Base-by-base conservation (phyloP, 2,888 invertebrate genomes). In the Melinaea marsaeus region DNA sequence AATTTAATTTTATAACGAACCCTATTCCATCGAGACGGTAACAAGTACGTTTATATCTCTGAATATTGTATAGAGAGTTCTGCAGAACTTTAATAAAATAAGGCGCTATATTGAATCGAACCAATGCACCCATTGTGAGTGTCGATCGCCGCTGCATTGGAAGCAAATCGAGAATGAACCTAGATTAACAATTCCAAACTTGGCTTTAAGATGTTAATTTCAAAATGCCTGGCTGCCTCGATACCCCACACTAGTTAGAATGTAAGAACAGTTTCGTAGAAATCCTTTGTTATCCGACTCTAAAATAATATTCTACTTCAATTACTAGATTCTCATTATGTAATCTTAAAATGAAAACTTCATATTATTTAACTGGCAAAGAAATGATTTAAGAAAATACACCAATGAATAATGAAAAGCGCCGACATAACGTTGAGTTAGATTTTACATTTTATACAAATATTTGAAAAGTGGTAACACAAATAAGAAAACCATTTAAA, bases 141-240 rank as follows among this genome's bases (percentile, higher is more conserved):
- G 66, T 69, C 75, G 78, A 75, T 80, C 78, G 79, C 82, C 78
- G 76, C 76, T 76, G 79, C 80, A 83, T 82, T 88, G 77, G 77
- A 69, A 84, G 79, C 78, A 81, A 88, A 85, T 88, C 84, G 84
- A 82, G 83, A 88, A 86, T 88, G 85, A 86, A 87, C 83, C 75
- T 71, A 83, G 88, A 88, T 89, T 86, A 87, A 84, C 85, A 81
- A 79, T 84, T 79, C 75, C 75, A 75, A 85, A 86, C 81, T 85
- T 81, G 70, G 74, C 72, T 77, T 76, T 74, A 78, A 81, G 78
- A 81, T 77, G 77, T 75, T 81, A 79, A 81, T 82, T 80, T 79
- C 73, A 70, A 72, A 76, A 71, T 70, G 69, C 62, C 69, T 58
- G 67, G 57, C 64, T 64, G 59, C 60, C 47, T 68, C 71, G 61